Percentiles rank a stretch among this genome's conserved stretches.
phyloP scores from a whole-genome alignment of 1,140 invertebrate genomes.

The Heliconius hewitsoni region DNA sequence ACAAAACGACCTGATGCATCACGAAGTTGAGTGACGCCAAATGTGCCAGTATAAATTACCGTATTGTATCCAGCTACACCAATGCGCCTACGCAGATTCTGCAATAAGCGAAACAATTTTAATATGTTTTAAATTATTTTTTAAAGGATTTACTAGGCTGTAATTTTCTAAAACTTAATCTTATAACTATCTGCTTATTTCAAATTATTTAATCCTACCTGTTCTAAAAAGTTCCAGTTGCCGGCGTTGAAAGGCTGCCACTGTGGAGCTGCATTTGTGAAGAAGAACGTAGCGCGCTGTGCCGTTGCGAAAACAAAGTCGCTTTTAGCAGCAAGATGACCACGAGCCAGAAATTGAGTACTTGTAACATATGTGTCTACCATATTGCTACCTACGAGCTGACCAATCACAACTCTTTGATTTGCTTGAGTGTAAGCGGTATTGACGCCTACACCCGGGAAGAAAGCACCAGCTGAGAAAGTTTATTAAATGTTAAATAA shows the following conservation, averaged over 20 bases:
- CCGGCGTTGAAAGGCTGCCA: conserved; percentile 86
- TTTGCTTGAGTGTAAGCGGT: conserved; percentile 62
- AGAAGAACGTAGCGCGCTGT: conserved; percentile 85
- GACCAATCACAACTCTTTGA: conserved; percentile 58
- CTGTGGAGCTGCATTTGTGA: conserved; percentile 84
- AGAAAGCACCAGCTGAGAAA: conserved; percentile 63
- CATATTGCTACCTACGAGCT: conserved; percentile 52
- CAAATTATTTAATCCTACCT: conserved; percentile 47
- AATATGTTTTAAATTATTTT: background rate
- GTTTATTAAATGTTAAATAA: background rate
- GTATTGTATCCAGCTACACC: conserved; percentile 62
- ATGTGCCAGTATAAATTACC: conserved; percentile 72
- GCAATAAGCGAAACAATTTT: background rate
- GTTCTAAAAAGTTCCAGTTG: conserved; percentile 83
- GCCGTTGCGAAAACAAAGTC: conserved; percentile 84
- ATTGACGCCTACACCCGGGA: conserved; percentile 65
- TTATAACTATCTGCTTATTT: background rate
- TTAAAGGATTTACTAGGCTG: too few species aligned
- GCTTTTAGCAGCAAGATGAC: conserved; percentile 86
- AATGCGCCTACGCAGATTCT: conserved; percentile 71
- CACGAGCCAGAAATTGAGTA: conserved; percentile 81
- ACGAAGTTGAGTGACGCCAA: conserved; percentile 65
- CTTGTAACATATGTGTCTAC: conserved; percentile 64
- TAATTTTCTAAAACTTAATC: too few species aligned
- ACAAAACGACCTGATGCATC: conserved; percentile 52